Evolutionary conservation across 2,113 vertebrate species (phyloP), one percentile per base, ranked within the genome.

Genomic region (Pangasianodon gigas): DNA sequence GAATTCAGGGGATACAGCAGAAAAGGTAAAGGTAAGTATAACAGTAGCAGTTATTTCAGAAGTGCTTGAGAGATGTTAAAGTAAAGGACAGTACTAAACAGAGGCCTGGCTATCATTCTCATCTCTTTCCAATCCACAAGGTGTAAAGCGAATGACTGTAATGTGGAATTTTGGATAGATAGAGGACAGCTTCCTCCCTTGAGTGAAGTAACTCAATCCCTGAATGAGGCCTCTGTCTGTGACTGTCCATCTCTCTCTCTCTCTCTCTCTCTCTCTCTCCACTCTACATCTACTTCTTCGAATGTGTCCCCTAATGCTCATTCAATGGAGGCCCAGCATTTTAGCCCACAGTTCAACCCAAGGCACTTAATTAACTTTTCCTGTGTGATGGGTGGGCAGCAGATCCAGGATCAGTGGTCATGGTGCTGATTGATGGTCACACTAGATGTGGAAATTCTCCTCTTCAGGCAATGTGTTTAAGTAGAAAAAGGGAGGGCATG

Each of bases 341-440:
- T 88, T 56, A 89, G 67, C 88, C 77, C 69, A 48, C 84, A 84
- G 37, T 87, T 91, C 62, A 89, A 69, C 85, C 85, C 32, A 62
- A 69, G 85, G 51, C 80, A 79, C 71, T 87, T 84, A 89, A 87
- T 87, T 84, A 88, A 91, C 79, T 77, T 60, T 44, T 87, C 62
- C 79, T 37, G 58, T 86, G 44, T 87, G 85, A 80, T 41, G 51
- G 85, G 54, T 51, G 79, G 81, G 48, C 29, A 86, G 65, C 90
- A 89, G 90, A 83, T 91, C 79, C 88, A 51, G 86, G 84, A 91
- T 87, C 88, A 84, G 88, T 79, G 60, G 51, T 62, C 48, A n/a
- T 41, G 13, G 48, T 24, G 89, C 32, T 89, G 88, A 91, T 91
- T 89, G 85, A 89, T 87, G 88, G 83, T 58, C 87, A n/a, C 51